Evolutionary conservation across 2,113 vertebrate genomes (phyloP).

Genomic region (Noctilio leporinus): DNA sequence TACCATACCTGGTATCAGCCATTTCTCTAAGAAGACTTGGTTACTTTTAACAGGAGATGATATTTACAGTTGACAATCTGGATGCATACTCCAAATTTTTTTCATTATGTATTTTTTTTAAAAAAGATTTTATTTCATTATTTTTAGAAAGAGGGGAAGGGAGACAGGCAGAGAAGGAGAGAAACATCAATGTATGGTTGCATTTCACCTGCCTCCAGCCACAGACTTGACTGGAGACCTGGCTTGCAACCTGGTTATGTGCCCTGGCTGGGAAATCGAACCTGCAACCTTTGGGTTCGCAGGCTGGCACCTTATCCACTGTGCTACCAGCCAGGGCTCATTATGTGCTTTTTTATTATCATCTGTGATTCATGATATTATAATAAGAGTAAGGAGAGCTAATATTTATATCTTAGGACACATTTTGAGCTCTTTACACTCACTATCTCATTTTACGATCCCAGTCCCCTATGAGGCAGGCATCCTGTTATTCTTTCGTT

Average conservation of each 20-base stretch:
- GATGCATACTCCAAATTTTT: neutral
- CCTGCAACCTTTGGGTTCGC: too few species aligned
- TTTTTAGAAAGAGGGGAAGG: too few species aligned
- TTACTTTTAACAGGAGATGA: neutral
- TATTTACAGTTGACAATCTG: neutral
- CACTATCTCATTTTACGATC: neutral
- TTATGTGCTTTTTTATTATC: neutral
- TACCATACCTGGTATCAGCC: neutral
- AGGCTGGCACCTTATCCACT: too few species aligned
- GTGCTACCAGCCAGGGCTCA: too few species aligned
- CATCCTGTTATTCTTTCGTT: neutral
- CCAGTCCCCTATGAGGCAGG: neutral
- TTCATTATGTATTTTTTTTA: neutral
- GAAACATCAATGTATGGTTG: too few species aligned
- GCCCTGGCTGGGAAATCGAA: too few species aligned
- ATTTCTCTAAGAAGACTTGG: neutral
- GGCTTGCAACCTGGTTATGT: too few species aligned
- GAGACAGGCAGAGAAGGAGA: too few species aligned
- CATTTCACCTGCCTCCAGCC: too few species aligned
- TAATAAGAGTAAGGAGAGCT: neutral
- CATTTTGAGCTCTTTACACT: neutral
- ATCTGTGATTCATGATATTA: neutral
- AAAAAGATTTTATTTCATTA: too few species aligned
- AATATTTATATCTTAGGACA: neutral
- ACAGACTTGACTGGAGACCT: too few species aligned